Conservation (phyloP, 2,888 invertebrate species). For the Spodoptera exigua region DNA sequence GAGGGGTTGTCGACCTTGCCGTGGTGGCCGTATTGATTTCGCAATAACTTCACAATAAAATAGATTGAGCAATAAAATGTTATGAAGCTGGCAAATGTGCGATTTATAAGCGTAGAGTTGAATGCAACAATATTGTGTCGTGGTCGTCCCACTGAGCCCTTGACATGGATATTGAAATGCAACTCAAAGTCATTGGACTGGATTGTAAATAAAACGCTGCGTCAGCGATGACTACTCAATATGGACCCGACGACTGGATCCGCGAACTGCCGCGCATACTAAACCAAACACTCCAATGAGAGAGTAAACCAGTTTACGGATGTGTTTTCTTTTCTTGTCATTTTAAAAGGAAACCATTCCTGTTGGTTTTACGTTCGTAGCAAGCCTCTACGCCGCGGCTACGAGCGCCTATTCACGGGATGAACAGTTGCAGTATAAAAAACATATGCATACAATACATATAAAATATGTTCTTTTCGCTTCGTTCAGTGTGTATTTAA, state of each 20-base stretch:
- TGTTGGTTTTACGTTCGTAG: constrained; percentile 21
- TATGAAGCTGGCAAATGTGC: constrained; percentile 37
- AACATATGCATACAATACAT: no score
- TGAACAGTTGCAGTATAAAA: no score
- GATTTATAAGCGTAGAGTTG: constrained; percentile 47
- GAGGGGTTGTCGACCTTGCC: constrained; percentile 54
- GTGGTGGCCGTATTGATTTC: constrained; percentile 50
- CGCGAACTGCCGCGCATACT: constrained; percentile 41
- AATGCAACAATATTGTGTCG: constrained; percentile 43
- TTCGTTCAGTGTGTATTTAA: no score
- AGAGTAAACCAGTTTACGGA: constrained; percentile 30
- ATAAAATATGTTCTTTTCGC: no score
- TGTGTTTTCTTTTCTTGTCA: constrained; percentile 27
- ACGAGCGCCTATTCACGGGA: constrained; percentile 11
- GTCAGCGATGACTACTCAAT: constrained; percentile 65
- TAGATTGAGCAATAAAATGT: constrained; percentile 45
- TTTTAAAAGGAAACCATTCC: constrained; percentile 9
- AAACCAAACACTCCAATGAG: constrained; percentile 41
- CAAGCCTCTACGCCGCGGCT: constrained; percentile 34
- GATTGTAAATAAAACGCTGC: constrained; percentile 66
- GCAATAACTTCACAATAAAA: constrained; percentile 45
- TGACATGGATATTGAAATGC: constrained; percentile 74
- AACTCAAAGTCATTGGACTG: constrained; percentile 71
- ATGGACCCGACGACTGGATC: constrained; percentile 59
- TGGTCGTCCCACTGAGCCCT: constrained; percentile 63